Evolutionary conservation across 2,888 invertebrate genomes (phyloP).

Genomic region (Acronicta psi): DNA sequence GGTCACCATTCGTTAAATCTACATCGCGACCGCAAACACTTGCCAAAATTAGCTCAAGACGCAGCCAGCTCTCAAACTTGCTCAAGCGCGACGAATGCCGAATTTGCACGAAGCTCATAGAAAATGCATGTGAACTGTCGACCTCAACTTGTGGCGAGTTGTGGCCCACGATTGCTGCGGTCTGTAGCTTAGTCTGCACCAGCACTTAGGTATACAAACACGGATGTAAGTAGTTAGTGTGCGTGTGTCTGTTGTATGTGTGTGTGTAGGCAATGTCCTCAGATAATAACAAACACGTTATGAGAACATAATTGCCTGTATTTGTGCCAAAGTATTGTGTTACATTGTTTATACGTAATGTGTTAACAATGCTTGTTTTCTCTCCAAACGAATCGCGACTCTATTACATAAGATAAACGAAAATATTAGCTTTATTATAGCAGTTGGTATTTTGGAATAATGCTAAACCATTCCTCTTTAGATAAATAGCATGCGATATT

Average conservation of each 20-base stretch:
- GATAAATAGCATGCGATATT: neutral
- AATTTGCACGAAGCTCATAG: conserved; percentile 43
- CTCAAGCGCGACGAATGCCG: conserved; percentile 28
- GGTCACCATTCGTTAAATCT: conserved; percentile 2
- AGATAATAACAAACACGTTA: conserved; percentile 49
- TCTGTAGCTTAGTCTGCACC: conserved; percentile 29
- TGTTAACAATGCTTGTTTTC: conserved; percentile 35
- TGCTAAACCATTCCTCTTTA: neutral
- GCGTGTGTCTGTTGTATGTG: neutral
- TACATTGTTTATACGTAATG: conserved; percentile 33
- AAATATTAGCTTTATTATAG: conserved; percentile 7
- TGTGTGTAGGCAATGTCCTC: conserved; percentile 14
- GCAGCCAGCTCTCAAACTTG: conserved; percentile 21
- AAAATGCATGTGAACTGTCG: conserved; percentile 45
- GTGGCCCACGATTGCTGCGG: conserved; percentile 21
- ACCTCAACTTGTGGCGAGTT: conserved; percentile 44
- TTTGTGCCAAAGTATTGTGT: conserved; percentile 47
- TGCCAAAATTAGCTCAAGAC: conserved; percentile 39
- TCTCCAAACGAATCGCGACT: conserved; percentile 13
- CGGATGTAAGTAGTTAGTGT: neutral
- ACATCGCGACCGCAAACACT: conserved; percentile 9
- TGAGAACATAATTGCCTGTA: conserved; percentile 45
- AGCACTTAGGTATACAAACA: conserved; percentile 30
- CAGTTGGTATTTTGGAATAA: conserved; percentile 16
- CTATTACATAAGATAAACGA: conserved; percentile 5